Conservation (phyloP, 1,140 invertebrate species). For the Popillia japonica region DNA sequence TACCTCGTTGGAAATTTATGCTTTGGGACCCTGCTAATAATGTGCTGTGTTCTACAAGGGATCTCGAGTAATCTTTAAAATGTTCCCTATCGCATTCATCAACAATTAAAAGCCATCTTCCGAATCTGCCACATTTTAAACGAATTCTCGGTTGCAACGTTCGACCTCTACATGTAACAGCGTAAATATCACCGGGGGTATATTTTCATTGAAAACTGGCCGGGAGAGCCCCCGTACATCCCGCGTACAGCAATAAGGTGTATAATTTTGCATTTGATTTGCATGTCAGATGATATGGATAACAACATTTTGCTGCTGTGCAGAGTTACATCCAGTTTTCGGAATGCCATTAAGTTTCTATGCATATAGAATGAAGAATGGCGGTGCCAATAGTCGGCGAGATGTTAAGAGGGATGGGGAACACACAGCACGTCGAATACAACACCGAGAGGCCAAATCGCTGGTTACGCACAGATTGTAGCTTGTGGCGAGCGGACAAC, state of each 20-base stretch:
- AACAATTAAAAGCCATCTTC: too few relatives aligned
- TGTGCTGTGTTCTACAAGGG: too few relatives aligned
- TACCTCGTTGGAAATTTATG: too few relatives aligned
- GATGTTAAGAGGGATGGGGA: conserved; percentile 8
- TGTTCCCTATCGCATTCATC: too few relatives aligned
- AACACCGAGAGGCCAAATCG: neutral
- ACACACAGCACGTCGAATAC: conserved; percentile 4
- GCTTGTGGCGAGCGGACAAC: neutral
- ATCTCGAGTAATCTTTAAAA: too few relatives aligned
- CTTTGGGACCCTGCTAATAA: too few relatives aligned
- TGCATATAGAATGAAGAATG: conserved; percentile 58
- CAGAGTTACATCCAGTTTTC: conserved; percentile 55
- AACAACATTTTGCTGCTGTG: conserved; percentile 56
- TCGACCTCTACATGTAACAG: neutral
- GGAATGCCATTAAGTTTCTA: conserved; percentile 59
- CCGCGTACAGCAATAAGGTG: conserved; percentile 54
- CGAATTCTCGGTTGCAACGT: too few relatives aligned
- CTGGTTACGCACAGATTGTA: neutral
- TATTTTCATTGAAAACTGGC: conserved; percentile 47
- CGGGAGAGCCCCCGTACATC: conserved; percentile 36
- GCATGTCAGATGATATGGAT: conserved; percentile 58
- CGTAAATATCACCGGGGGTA: conserved; percentile 45
- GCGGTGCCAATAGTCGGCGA: conserved; percentile 41
- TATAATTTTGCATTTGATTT: conserved; percentile 60
- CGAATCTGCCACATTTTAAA: too few relatives aligned